Percentiles rank a stretch among this genome's conserved stretches.
Evolutionary conservation across 2,888 invertebrate species (phyloP).

Genomic region (Omphaloscelis lunosa): DNA sequence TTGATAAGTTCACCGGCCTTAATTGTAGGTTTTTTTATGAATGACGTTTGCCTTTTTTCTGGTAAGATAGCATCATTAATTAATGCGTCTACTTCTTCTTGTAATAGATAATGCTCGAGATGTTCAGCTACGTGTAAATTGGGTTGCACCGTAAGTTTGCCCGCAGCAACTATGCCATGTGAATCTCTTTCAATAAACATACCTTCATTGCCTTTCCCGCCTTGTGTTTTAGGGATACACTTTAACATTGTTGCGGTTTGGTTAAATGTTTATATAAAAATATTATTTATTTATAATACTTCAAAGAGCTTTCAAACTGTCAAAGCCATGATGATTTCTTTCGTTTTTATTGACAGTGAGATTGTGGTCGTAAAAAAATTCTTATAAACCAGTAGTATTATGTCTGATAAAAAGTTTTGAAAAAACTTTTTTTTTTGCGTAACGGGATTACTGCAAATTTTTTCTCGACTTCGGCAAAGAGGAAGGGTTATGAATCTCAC

Average conservation of each 20-base stretch:
- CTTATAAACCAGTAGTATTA: not conserved
- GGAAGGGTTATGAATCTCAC: too few relatives aligned
- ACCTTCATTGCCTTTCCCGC: conserved; percentile 75
- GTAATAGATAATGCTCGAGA: conserved; percentile 67
- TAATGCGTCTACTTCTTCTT: conserved; percentile 76
- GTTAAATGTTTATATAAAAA: not conserved
- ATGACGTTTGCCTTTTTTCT: conserved; percentile 19
- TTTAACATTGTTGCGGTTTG: conserved; percentile 15
- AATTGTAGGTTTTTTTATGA: conserved; percentile 12
- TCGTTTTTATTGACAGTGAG: not conserved
- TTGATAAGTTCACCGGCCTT: conserved; percentile 62
- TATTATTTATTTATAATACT: not conserved
- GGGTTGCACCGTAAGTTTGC: conserved; percentile 66
- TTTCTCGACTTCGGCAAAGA: not conserved
- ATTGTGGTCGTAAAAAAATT: not conserved
- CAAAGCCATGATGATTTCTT: not conserved
- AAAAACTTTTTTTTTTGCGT: not conserved
- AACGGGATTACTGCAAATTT: not conserved
- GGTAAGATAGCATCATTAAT: conserved; percentile 71
- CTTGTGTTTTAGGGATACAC: conserved; percentile 49
- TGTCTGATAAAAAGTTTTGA: not conserved
- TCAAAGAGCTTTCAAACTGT: conserved; percentile 1
- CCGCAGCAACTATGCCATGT: conserved; percentile 71
- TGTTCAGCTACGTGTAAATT: conserved; percentile 52
- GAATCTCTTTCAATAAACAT: conserved; percentile 73